Base-by-base conservation (phyloP, 2,888 invertebrate genomes). In the Agonopterix subpropinquella region DNA sequence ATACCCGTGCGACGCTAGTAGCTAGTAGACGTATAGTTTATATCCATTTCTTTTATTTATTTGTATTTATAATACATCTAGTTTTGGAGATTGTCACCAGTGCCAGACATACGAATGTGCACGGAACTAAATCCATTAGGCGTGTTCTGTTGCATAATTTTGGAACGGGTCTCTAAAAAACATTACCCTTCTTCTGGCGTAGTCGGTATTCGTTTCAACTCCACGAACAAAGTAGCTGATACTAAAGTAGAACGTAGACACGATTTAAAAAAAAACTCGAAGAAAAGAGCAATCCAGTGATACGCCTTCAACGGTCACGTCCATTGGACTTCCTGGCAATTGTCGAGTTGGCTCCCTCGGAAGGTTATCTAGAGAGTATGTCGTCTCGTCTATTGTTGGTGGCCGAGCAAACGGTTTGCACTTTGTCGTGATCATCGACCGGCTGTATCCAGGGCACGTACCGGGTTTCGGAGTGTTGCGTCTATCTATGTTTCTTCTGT, bases 401-500 rank as follows among this genome's bases (percentile, higher is more conserved):
- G 43, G 7, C 8, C 15, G n/a, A 9, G 37, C 36, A 39, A 44
- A n/a, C 18, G 11, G 18, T 10, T 37, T 43, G 47, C 48, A 41
- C 48, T 48, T 44, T 39, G 48, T 13, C 44, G 39, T 44, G 60
- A 62, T 60, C 60, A 61, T 28, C 28, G 28, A 28, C 41, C 44
- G 53, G 44, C 43, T 45, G 45, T 52, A 58, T 44, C 44, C 58
- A 47, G 52, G 57, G 56, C 62, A 60, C 62, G 61, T 62, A 44
- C 54, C 50, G 51, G 53, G 47, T 54, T 53, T 47, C 28, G 28
- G 28, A 28, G 7, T 28, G 28, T 28, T 28, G 5, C 28, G 5
- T 28, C 28, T 28, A 28, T 28, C 28, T 28, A 28, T 28, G 28
- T 28, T 5, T 28, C 28, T 28, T 28, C 28, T 28, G 4, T 28